Percentiles rank a stretch among this genome's conserved stretches.
phyloP scores from a whole-genome alignment of 2,888 invertebrate genomes.

The Brachyptera risi region DNA sequence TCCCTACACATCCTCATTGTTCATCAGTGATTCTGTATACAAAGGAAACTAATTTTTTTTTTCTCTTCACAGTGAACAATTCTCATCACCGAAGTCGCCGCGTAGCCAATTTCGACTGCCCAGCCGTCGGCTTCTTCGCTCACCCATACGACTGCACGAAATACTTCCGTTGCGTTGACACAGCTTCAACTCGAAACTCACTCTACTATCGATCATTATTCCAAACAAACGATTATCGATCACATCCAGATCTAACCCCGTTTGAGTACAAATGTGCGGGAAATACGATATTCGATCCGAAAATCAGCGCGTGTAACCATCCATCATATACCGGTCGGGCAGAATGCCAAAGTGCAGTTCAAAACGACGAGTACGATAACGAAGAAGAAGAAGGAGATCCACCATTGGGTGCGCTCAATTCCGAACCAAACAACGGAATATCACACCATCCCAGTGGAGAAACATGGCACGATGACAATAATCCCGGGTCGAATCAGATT shows the following conservation, averaged over 20 bases:
- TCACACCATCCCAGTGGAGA: conserved; percentile 10
- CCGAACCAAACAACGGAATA: not conserved
- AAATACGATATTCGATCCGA: conserved; percentile 70
- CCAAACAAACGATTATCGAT: not conserved
- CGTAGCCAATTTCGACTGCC: conserved; percentile 49
- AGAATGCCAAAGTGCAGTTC: conserved; percentile 54
- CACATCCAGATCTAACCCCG: conserved; percentile 1
- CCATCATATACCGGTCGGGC: conserved; percentile 62
- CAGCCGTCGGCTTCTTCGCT: conserved; percentile 64
- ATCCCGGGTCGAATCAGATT: not conserved
- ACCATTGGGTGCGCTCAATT: not conserved
- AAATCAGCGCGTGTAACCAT: conserved; percentile 64
- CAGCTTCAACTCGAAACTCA: conserved; percentile 41
- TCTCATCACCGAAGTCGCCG: not conserved
- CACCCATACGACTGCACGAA: conserved; percentile 67
- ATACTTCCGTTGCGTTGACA: conserved; percentile 71
- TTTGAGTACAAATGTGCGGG: conserved; percentile 66
- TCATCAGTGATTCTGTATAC: too few species aligned
- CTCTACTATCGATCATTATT: not conserved
- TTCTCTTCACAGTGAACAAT: too few species aligned
- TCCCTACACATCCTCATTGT: too few species aligned
- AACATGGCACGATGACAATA: too few species aligned
- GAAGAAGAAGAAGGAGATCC: conserved; percentile 13
- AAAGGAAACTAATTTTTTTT: too few species aligned
- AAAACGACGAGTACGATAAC: conserved; percentile 11